Evolutionary conservation across 2,113 vertebrate genomes (phyloP).

Genomic region (Brachypteracias leptosomus): DNA sequence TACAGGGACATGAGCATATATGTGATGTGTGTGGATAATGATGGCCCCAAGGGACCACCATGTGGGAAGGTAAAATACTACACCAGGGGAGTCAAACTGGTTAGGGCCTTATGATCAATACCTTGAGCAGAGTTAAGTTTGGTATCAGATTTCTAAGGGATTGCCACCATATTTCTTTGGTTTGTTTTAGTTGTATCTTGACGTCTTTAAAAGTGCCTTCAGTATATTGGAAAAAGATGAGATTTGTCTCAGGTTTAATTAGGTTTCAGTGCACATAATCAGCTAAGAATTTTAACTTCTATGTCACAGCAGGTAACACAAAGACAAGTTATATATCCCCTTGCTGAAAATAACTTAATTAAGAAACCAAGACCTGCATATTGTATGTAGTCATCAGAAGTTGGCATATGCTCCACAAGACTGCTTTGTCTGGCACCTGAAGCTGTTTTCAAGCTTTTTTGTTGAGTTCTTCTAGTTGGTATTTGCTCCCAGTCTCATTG

Average conservation of each 20-base stretch:
- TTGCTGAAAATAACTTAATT: slow-evolving; percentile 16
- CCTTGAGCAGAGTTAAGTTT: background rate
- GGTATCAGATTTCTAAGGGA: background rate
- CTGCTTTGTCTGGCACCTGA: slow-evolving; percentile 67
- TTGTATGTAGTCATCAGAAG: slow-evolving; percentile 26
- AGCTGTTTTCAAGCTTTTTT: slow-evolving; percentile 56
- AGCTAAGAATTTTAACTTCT: background rate
- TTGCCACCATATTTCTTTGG: background rate
- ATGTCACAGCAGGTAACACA: background rate
- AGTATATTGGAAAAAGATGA: background rate
- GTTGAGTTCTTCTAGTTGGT: slow-evolving; percentile 39
- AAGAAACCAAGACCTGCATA: slow-evolving; percentile 22
- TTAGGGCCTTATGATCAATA: background rate
- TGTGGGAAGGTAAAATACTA: background rate
- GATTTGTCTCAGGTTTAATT: background rate
- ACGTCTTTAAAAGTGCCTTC: background rate
- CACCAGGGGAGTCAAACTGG: background rate
- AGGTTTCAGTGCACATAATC: background rate
- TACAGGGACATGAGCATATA: background rate
- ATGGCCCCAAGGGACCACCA: background rate
- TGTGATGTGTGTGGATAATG: background rate
- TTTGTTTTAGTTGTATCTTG: background rate
- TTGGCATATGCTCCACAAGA: slow-evolving; percentile 50
- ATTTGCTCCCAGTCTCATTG: slow-evolving; percentile 29
- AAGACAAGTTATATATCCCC: background rate